Base-by-base conservation (phyloP, 2,797 vertebrate genomes). In the Notoglanidium macrostoma region DNA sequence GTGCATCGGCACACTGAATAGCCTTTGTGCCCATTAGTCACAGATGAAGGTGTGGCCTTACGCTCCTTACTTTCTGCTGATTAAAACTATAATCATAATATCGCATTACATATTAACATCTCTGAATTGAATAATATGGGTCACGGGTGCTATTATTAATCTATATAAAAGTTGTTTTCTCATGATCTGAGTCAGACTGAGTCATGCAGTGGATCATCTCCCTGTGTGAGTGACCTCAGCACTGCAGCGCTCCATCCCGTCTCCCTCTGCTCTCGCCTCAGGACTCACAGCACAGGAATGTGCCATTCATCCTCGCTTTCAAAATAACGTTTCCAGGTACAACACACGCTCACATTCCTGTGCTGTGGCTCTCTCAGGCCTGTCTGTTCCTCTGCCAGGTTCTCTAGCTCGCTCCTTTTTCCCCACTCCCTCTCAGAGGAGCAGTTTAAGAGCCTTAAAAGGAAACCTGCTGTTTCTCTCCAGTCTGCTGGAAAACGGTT, bases 241-340 rank as follows among this genome's bases (percentile, higher is more conserved):
- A n/a, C 61, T 51, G 44, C 63, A 51, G 54, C 54, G 46, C 68
- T 85, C 46, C n/a, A 54, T 74, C 83, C 83, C 46, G 68, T 70
- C 83, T 72, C 79, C 79, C 78, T 46, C 57, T 17, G 21, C 57
- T 63, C 79, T 63, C 40, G 40, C 63, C 21, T 57, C 83, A 87
- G 88, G 91, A 92, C 89, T 93, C 90, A 91, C 88, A 81, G 74
- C n/a, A 49, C 86, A 91, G 88, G 92, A 93, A 93, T 92, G 92
- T 85, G 83, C 76, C 55, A 54, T 35, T 80, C 87, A 86, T 51
- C 54, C 83, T 61, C 80, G 70, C 54, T 73, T 35, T 61, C 78
- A 84, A 76, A 92, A 89, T 85, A 86, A 73, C 84, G 73, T 89
- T 88, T 81, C 89, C 88, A 90, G 90, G 91, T 91, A 89, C 85